Evolutionary conservation across 1,140 invertebrate genomes (phyloP).

Genomic region (Halesus radiatus): DNA sequence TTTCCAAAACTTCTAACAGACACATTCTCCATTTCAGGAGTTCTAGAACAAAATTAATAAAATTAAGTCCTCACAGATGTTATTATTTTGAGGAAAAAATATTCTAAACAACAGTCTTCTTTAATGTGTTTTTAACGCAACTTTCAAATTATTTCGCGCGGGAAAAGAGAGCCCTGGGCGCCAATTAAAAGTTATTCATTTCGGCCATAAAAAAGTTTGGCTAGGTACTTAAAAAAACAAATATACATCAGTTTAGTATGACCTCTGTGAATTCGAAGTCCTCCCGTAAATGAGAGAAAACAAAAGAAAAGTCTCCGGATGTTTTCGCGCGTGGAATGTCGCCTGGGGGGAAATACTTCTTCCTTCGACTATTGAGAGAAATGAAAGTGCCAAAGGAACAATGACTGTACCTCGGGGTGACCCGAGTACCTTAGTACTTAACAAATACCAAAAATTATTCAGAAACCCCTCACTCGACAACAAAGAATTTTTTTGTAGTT

Average conservation of each 20-base stretch:
- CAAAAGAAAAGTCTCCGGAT: conserved; percentile 43
- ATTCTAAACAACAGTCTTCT: conserved; percentile 45
- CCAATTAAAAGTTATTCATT: conserved; percentile 54
- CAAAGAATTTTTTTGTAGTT: too few relatives aligned
- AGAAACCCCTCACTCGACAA: too few relatives aligned
- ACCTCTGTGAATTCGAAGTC: conserved; percentile 38
- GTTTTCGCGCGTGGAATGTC: conserved; percentile 5
- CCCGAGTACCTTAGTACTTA: neutral
- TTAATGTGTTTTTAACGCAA: conserved; percentile 54
- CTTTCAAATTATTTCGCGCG: conserved; percentile 46
- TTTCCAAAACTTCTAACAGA: neutral
- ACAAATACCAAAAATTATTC: too few relatives aligned
- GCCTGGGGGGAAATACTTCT: neutral
- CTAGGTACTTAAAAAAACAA: conserved; percentile 46
- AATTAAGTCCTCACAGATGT: conserved; percentile 46
- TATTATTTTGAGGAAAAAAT: conserved; percentile 46
- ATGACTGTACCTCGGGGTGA: neutral
- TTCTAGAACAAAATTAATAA: conserved; percentile 29
- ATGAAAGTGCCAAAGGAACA: conserved; percentile 11
- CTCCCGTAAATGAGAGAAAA: conserved; percentile 40
- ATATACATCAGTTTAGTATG: conserved; percentile 41
- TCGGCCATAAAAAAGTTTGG: conserved; percentile 44
- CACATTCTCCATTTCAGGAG: conserved; percentile 2
- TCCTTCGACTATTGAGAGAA: conserved; percentile 21
- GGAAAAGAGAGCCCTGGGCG: conserved; percentile 23